These are phyloP conservation scores for Oscheius sp. DNA, from an alignment of 1,140 invertebrate genomes.

Conservation along the genomic window DNA sequence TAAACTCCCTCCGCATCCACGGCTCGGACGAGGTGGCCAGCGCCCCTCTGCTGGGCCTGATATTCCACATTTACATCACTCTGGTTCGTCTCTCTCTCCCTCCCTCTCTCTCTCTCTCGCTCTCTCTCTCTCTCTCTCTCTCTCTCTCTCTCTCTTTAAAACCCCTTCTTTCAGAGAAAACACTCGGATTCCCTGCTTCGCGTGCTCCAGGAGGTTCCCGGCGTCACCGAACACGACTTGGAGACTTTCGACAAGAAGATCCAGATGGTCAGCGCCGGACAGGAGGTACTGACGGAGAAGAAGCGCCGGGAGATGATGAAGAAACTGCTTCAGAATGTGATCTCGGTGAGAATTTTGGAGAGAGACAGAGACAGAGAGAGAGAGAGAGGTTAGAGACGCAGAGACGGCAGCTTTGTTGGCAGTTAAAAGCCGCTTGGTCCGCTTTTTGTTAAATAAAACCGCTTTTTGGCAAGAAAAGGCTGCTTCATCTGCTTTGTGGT, in stretches of 20 bases:
- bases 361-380: no score
- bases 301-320: conserved; percentile 46
- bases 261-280: conserved; percentile 18
- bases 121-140: neutral
- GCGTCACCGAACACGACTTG: conserved; percentile 40
- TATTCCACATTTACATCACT: conserved; percentile 45
- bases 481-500: no score
- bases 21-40: conserved; percentile 43
- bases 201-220: conserved; percentile 41
- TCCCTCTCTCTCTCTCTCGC: neutral
- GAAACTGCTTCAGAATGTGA: conserved; percentile 37
- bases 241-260: conserved; percentile 43
- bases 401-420: no score
- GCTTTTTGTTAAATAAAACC: no score
- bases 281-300: conserved; percentile 43
- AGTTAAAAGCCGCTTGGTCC: no score
- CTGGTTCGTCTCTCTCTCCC: conserved; percentile 12
- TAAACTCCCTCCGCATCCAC: conserved; percentile 48
- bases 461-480: no score
- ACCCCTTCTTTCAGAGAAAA: conserved; percentile 11
- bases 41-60: conserved; percentile 45
- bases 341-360: no score
- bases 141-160: neutral
- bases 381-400: no score
- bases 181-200: conserved; percentile 14